A percentile compares a stretch with the other conserved stretches of the same genome.
Conservation (phyloP, 2,888 invertebrate species). For the Eumerus sabulonum region DNA sequence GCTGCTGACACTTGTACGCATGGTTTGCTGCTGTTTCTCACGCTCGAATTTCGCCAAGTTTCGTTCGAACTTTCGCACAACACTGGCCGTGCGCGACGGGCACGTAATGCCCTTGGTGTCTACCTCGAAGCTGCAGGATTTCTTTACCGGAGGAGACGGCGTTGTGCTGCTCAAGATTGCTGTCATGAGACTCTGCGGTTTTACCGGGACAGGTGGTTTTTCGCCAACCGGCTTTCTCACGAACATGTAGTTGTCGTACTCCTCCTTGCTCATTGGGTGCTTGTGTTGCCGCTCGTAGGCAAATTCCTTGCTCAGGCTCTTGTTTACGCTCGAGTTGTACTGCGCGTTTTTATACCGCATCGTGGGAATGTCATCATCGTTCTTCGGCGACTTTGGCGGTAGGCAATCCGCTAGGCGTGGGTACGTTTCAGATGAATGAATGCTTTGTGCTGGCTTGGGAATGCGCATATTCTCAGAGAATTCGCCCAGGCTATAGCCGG, state of each 20-base stretch:
- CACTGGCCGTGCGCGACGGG: conserved; percentile 76
- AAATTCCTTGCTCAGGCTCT: conserved; percentile 78
- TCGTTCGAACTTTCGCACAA: conserved; percentile 79
- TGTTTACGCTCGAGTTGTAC: conserved; percentile 77
- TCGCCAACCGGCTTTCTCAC: conserved; percentile 73
- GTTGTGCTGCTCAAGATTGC: conserved; percentile 71
- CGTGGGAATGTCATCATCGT: conserved; percentile 76
- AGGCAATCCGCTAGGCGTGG: conserved; percentile 72
- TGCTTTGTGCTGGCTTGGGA: conserved; percentile 31
- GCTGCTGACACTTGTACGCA: conserved; percentile 76
- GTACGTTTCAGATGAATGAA: conserved; percentile 76
- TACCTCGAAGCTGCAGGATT: conserved; percentile 75
- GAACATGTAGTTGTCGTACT: conserved; percentile 72
- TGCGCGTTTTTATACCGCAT: conserved; percentile 77
- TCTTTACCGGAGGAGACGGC: conserved; percentile 68
- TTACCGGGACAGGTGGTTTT: conserved; percentile 76
- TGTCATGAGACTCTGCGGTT: conserved; percentile 75
- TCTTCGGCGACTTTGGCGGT: conserved; percentile 60
- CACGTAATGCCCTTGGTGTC: conserved; percentile 71
- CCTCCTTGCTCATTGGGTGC: conserved; percentile 74
- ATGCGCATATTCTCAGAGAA: conserved; percentile 65
- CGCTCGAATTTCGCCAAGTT: conserved; percentile 83
- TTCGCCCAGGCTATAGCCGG: conserved; percentile 75
- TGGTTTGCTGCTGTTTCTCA: conserved; percentile 80
- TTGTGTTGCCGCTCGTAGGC: conserved; percentile 76